Evolutionary conservation across 2,888 invertebrate genomes (phyloP).

Genomic region (Lissocephala sabroskyi): DNA sequence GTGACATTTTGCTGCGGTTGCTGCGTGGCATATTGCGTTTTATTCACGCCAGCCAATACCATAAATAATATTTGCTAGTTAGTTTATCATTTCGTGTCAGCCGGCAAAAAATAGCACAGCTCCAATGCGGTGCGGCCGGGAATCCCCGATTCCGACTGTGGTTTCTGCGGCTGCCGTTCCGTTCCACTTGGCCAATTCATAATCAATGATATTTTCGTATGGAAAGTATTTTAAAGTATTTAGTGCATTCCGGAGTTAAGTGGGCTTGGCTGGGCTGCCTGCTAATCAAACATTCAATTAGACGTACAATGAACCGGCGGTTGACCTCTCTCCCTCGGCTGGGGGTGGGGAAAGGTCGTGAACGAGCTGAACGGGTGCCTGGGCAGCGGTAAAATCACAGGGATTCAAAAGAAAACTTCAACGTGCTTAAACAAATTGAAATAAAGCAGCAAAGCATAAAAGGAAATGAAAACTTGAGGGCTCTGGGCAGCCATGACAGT

Average conservation of each 20-base stretch:
- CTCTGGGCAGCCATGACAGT: too few relatives aligned
- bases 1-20: conserved; percentile 7
- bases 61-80: conserved; percentile 53
- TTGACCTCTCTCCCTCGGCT: not conserved
- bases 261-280: not conserved
- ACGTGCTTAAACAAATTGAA: conserved; percentile 25
- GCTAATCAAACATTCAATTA: conserved; percentile 50
- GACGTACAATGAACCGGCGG: conserved; percentile 18
- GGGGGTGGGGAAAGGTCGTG: not conserved
- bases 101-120: too few relatives aligned
- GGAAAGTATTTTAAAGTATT: not conserved
- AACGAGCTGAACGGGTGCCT: too few relatives aligned
- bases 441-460: conserved; percentile 27
- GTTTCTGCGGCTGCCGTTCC: conserved; percentile 25
- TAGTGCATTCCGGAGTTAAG: not conserved
- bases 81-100: conserved; percentile 39
- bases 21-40: conserved; percentile 4
- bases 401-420: conserved; percentile 35
- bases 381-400: conserved; percentile 27
- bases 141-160: conserved; percentile 26
- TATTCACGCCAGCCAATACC: conserved; percentile 31
- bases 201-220: conserved; percentile 9
- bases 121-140: conserved; percentile 16
- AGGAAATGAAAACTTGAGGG: conserved; percentile 34
- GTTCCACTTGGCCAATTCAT: not conserved